A percentile compares a stretch with the other conserved stretches of the same genome.
These are phyloP conservation scores for Macrophya alboannulata DNA, from an alignment of 2,888 invertebrate genomes.

Conservation along the genomic window DNA sequence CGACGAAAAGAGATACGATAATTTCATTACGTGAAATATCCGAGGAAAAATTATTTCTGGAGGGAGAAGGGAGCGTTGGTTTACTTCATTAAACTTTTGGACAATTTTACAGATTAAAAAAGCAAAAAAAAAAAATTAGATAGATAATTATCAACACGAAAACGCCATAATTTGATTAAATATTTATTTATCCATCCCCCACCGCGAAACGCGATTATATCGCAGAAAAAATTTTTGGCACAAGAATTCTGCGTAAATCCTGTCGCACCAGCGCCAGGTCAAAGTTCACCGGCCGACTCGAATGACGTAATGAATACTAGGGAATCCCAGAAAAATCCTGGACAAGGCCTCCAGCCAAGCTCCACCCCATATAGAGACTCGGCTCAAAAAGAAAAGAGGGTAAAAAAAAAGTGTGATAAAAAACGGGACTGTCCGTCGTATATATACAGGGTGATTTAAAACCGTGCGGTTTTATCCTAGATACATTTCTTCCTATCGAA, in stretches of 20 bases:
- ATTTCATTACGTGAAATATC: neutral
- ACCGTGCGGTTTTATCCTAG: neutral
- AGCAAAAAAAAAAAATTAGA: neutral
- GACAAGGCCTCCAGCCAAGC: conserved; percentile 34
- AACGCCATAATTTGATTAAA: neutral
- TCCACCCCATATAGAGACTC: conserved; percentile 32
- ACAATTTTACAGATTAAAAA: neutral
- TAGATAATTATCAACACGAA: neutral
- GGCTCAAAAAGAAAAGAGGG: neutral
- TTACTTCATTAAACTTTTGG: neutral
- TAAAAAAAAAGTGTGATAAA: neutral
- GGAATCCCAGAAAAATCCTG: conserved; percentile 46
- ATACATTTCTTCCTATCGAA: neutral
- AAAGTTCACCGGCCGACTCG: conserved; percentile 41
- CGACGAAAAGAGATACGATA: neutral
- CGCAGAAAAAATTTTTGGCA: conserved; percentile 14
- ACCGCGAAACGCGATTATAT: conserved; percentile 3
- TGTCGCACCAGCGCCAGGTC: conserved; percentile 10
- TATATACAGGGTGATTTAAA: neutral
- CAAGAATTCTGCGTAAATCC: conserved; percentile 42
- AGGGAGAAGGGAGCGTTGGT: no score
- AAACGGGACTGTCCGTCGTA: conserved; percentile 6
- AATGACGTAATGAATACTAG: conserved; percentile 40
- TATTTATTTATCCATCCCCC: neutral
- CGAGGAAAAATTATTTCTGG: neutral